These are phyloP conservation scores for Conomelus anceps DNA, from an alignment of 2,888 invertebrate species.

Conservation along the genomic window DNA sequence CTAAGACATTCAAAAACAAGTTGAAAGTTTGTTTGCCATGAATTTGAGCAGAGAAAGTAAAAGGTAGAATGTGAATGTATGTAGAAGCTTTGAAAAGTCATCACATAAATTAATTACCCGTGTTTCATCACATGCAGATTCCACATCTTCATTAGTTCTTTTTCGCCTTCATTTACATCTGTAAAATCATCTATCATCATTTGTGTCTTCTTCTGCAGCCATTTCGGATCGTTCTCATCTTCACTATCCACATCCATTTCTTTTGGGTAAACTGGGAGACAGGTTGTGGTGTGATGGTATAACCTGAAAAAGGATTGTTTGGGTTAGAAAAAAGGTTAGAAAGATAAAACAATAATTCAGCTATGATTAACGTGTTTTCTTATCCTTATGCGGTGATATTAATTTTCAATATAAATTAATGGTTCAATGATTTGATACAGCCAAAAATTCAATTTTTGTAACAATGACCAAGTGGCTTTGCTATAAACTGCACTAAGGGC, in stretches of 20 bases:
- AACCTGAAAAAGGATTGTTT: slow-evolving; percentile 54
- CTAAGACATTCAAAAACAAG: too few relatives aligned
- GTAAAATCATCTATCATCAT: slow-evolving; percentile 99
- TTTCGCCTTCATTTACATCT: slow-evolving; percentile 98
- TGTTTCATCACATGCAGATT: slow-evolving; percentile 94
- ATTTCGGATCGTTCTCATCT: slow-evolving; percentile 88
- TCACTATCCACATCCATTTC: slow-evolving; percentile 92
- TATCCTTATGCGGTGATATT: too few relatives aligned
- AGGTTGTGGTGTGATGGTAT: slow-evolving; percentile 92
- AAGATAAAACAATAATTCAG: too few relatives aligned
- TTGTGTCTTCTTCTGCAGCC: slow-evolving; percentile 88
- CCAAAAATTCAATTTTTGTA: too few relatives aligned
- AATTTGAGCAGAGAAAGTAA: too few relatives aligned
- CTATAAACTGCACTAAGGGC: too few relatives aligned
- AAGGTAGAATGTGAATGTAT: too few relatives aligned
- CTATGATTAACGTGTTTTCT: too few relatives aligned
- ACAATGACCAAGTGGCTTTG: too few relatives aligned
- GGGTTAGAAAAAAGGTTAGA: background rate
- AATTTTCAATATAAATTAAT: too few relatives aligned
- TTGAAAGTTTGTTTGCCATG: too few relatives aligned
- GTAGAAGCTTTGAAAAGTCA: background rate
- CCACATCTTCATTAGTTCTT: slow-evolving; percentile 98
- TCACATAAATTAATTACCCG: slow-evolving; percentile 47
- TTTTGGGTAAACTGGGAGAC: slow-evolving; percentile 87
- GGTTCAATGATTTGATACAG: too few relatives aligned